These are phyloP conservation scores for Melieria omissa DNA, from an alignment of 2,888 invertebrate genomes.

Conservation along the genomic window DNA sequence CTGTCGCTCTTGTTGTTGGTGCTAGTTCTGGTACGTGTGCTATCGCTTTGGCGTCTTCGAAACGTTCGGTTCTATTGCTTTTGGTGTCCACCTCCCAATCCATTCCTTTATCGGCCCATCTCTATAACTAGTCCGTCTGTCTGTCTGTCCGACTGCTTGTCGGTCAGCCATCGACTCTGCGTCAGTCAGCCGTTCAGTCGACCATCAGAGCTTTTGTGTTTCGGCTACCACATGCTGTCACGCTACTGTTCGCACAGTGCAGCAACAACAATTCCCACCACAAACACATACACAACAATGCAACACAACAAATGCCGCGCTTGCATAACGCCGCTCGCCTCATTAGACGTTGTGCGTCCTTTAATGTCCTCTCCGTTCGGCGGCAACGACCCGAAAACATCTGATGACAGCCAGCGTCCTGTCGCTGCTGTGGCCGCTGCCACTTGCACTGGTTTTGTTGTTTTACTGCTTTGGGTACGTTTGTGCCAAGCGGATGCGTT, in stretches of 20 bases:
- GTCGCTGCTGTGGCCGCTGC: slow-evolving; percentile 11
- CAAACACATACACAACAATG: slow-evolving; percentile 1
- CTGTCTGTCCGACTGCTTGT: slow-evolving; percentile 9
- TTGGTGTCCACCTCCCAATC: no score
- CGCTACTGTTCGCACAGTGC: background rate
- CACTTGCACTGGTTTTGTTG: slow-evolving; percentile 11
- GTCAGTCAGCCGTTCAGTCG: background rate
- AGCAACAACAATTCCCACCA: background rate
- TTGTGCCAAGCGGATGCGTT: slow-evolving; percentile 7
- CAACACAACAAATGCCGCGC: background rate
- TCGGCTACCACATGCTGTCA: slow-evolving; percentile 1
- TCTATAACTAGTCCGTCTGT: background rate
- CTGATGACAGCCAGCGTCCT: slow-evolving; percentile 44
- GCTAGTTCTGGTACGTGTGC: no score
- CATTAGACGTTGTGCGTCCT: slow-evolving; percentile 40
- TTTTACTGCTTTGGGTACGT: background rate
- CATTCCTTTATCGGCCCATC: no score
- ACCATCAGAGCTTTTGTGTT: no score
- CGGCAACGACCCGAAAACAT: slow-evolving; percentile 61
- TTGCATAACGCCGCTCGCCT: slow-evolving; percentile 1
- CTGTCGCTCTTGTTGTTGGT: no score
- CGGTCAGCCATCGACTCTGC: background rate
- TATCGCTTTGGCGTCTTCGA: no score
- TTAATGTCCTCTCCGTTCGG: slow-evolving; percentile 43
- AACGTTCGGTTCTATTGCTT: no score